Evolutionary conservation across 2,113 vertebrate genomes (phyloP).

Genomic region (Atlantisia rogersi): DNA sequence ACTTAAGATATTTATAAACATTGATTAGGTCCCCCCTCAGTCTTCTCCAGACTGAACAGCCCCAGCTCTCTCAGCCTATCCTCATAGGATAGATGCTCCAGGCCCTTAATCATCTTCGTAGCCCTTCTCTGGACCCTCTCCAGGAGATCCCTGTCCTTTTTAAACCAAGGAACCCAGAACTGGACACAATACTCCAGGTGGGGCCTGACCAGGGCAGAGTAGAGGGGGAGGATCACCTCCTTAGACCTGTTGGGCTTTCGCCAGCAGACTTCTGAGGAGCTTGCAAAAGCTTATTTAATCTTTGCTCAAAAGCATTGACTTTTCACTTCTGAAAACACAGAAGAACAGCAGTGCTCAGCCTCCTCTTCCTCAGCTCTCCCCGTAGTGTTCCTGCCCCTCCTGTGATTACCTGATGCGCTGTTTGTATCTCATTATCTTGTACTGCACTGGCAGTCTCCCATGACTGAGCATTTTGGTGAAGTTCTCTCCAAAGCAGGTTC

Average conservation of each 20-base stretch:
- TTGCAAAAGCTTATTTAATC: neutral
- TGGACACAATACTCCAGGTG: no score
- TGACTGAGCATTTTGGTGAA: fast-evolving
- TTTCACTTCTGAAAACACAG: neutral
- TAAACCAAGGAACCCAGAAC: no score
- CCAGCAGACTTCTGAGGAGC: neutral
- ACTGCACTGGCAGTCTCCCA: neutral
- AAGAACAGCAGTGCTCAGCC: neutral
- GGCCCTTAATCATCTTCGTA: no score
- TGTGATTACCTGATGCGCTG: neutral
- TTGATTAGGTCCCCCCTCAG: no score
- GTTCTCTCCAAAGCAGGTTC: neutral
- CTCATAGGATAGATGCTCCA: no score
- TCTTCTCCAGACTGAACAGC: no score
- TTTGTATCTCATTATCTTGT: neutral
- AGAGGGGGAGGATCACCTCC: no score
- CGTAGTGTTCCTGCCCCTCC: neutral
- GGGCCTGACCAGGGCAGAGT: no score
- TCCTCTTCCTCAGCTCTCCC: neutral
- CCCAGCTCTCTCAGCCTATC: no score
- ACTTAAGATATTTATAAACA: no score
- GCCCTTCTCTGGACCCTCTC: no score
- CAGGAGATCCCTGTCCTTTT: no score
- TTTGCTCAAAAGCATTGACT: neutral
- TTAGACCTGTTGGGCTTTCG: neutral